Conservation (phyloP, 1,140 invertebrate species). For the Tetragonula clypearis region DNA sequence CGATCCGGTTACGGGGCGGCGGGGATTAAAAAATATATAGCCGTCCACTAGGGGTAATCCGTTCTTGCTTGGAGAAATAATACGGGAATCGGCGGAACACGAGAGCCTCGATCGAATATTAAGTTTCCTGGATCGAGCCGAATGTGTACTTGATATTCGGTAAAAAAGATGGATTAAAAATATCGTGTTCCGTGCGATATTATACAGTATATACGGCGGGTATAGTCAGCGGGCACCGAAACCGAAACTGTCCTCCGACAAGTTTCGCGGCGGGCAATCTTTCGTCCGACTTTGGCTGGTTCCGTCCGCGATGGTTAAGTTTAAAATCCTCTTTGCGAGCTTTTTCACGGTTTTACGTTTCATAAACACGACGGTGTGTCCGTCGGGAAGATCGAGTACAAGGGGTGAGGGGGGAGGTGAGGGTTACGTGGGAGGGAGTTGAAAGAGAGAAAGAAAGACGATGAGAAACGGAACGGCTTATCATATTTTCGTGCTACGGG, state of each 20-base stretch:
- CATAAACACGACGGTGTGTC: constrained; percentile 74
- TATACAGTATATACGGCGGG: constrained; percentile 56
- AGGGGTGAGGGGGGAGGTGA: neutral
- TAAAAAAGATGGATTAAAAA: constrained; percentile 74
- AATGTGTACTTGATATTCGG: constrained; percentile 76
- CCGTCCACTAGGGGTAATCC: constrained; percentile 77
- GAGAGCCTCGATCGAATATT: constrained; percentile 78
- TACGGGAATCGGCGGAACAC: constrained; percentile 75
- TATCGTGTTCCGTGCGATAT: constrained; percentile 77
- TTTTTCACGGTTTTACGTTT: constrained; percentile 82
- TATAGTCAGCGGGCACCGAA: neutral
- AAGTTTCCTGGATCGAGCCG: constrained; percentile 76
- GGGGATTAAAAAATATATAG: constrained; percentile 78
- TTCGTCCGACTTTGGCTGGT: neutral
- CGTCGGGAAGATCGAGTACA: constrained; percentile 1
- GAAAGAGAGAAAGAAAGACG: constrained; percentile 29
- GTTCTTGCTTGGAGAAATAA: constrained; percentile 77
- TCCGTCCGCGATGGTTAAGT: constrained; percentile 51
- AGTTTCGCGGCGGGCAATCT: constrained; percentile 13
- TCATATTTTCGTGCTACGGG: constrained; percentile 70
- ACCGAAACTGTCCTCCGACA: neutral
- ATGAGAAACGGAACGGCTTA: constrained; percentile 69
- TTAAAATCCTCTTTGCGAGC: constrained; percentile 79
- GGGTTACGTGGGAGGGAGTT: neutral
- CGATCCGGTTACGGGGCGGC: constrained; percentile 76